A percentile compares a stretch with the other conserved stretches of the same genome.
phyloP scores from a whole-genome alignment of 2,888 invertebrate species.

The Lissocephala sabroskyi region DNA sequence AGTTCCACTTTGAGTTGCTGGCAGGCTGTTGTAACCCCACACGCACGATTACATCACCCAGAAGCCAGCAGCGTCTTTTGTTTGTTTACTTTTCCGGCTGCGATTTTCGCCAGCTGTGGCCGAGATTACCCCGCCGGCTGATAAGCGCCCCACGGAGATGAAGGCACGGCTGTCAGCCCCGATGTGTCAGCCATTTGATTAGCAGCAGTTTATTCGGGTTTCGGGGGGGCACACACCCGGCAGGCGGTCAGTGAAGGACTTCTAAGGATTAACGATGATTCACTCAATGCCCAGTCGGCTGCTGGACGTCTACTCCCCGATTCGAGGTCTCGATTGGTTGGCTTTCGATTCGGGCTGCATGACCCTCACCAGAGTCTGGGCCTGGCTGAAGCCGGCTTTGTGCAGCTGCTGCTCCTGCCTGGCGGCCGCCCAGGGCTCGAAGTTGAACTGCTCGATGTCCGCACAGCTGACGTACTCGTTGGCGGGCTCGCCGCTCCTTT shows the following conservation, averaged over 20 bases:
- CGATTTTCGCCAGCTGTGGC: constrained; percentile 8
- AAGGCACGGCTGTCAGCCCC: not conserved
- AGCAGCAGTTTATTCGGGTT: not conserved
- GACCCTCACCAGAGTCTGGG: constrained; percentile 42
- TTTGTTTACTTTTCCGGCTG: constrained; percentile 6
- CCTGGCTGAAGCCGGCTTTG: constrained; percentile 32
- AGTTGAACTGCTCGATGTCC: constrained; percentile 76
- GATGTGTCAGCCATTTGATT: not conserved
- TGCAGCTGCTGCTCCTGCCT: constrained; percentile 30
- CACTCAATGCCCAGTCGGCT: too few relatives aligned
- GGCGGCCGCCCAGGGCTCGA: constrained; percentile 74
- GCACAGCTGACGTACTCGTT: constrained; percentile 79
- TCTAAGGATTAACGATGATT: too few relatives aligned
- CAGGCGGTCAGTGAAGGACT: too few relatives aligned
- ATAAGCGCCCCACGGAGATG: too few relatives aligned
- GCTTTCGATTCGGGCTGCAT: constrained; percentile 14
- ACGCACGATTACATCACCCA: constrained; percentile 42
- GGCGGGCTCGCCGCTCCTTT: constrained; percentile 68
- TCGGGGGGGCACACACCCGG: too few relatives aligned
- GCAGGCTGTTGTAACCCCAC: constrained; percentile 34
- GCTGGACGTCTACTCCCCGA: too few relatives aligned
- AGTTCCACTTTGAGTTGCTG: constrained; percentile 5
- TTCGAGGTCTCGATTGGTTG: not conserved
- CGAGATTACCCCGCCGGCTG: not conserved
- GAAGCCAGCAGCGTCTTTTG: constrained; percentile 15